Evolutionary conservation across 2,797 vertebrate species (phyloP).

Genomic region (Mus caroli): DNA sequence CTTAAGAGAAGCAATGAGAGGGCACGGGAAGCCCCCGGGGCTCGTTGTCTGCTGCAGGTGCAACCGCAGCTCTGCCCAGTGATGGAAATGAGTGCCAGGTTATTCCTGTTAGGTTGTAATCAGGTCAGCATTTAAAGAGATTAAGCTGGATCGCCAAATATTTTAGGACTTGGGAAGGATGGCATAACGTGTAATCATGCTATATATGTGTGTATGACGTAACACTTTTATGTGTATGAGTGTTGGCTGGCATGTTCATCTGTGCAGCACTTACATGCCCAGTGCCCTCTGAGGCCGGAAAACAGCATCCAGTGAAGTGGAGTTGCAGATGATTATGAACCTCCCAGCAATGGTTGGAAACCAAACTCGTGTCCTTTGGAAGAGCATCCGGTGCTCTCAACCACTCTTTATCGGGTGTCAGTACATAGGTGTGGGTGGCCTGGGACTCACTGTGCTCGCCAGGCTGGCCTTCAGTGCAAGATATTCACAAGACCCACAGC

Average conservation of each 20-base stretch:
- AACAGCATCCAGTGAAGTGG: neutral
- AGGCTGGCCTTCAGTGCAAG: neutral
- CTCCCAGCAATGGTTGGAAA: neutral
- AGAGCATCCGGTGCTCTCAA: neutral
- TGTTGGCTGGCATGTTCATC: neutral
- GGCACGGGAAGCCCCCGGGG: neutral
- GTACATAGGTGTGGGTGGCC: neutral
- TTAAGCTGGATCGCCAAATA: neutral
- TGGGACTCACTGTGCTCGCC: neutral
- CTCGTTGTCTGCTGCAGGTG: too few species aligned
- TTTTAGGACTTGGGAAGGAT: neutral
- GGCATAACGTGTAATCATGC: neutral
- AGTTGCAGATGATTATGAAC: neutral
- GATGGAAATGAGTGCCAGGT: neutral
- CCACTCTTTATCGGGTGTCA: neutral
- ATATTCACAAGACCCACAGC: neutral
- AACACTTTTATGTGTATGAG: neutral
- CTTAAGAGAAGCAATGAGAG: neutral
- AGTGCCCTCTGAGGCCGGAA: neutral
- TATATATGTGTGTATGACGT: neutral
- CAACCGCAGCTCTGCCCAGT: neutral
- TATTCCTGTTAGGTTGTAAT: neutral
- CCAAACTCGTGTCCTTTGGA: neutral
- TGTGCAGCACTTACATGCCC: neutral
- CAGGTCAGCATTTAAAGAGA: neutral